These are phyloP conservation scores for Adelphocoris suturalis DNA, from an alignment of 2,888 invertebrate genomes.

Conservation along the genomic window DNA sequence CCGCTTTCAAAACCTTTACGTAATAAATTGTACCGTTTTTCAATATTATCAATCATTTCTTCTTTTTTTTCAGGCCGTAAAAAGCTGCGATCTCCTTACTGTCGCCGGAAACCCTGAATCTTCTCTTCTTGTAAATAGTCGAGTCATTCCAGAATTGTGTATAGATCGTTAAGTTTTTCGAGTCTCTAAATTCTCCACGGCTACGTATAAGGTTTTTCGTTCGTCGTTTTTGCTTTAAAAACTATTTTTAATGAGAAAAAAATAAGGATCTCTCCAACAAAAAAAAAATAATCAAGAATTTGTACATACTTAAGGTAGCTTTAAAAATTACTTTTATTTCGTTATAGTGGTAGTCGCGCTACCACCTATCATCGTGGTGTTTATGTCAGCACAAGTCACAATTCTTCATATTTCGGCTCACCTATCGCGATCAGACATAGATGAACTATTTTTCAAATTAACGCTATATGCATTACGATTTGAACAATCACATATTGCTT, in stretches of 20 bases:
- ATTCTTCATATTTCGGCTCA: no score
- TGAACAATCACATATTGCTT: slow-evolving; percentile 26
- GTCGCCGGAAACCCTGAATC: not conserved
- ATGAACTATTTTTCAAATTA: no score
- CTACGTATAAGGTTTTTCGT: not conserved
- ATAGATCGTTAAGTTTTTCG: slow-evolving; percentile 28
- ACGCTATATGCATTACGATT: no score
- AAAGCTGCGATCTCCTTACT: not conserved
- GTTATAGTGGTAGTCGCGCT: no score
- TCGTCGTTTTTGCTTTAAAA: not conserved
- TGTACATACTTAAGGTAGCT: not conserved
- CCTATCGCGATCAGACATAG: no score
- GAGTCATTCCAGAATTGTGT: slow-evolving; percentile 22
- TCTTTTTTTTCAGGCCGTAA: not conserved
- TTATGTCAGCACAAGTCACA: slow-evolving; percentile 5
- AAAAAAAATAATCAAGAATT: not conserved
- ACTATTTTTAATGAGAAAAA: not conserved
- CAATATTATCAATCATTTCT: no score
- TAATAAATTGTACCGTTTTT: no score
- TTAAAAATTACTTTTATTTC: not conserved
- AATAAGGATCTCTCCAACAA: not conserved
- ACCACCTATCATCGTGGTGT: no score
- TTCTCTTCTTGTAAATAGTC: slow-evolving; percentile 24
- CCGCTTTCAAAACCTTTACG: no score
- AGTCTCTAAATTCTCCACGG: not conserved